A percentile compares a stretch with the other conserved stretches of the same genome.
Conservation (phyloP, 2,797 vertebrate genomes). For the Crypturellus tataupa region DNA sequence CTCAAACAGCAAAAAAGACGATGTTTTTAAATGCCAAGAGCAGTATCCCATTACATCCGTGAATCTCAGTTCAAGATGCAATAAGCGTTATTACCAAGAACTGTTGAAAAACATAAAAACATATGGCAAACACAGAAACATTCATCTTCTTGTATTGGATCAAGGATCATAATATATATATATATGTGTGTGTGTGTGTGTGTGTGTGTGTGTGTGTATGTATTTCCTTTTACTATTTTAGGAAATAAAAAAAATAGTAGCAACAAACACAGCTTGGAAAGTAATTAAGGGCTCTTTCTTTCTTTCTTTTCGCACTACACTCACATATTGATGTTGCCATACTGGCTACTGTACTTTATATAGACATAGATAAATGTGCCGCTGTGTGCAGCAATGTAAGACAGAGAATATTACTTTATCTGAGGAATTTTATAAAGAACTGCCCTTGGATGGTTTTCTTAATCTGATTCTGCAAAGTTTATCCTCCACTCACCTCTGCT, state of each 20-base stretch:
- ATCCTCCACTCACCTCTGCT: neutral
- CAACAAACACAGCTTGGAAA: neutral
- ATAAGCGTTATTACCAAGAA: neutral
- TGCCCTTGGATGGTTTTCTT: neutral
- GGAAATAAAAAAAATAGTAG: neutral
- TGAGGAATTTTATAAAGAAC: neutral
- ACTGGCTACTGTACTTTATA: neutral
- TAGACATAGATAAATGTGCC: neutral
- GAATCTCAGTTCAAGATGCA: neutral
- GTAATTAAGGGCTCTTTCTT: neutral
- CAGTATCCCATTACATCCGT: neutral
- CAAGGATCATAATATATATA: neutral
- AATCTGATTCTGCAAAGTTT: neutral
- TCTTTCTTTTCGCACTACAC: neutral
- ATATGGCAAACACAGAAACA: neutral
- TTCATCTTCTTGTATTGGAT: neutral
- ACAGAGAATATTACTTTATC: neutral
- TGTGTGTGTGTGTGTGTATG: too few relatives aligned
- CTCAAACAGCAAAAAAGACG: neutral
- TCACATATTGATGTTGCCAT: neutral
- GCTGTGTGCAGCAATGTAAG: neutral
- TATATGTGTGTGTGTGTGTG: too few relatives aligned
- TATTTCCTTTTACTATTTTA: neutral
- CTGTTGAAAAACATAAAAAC: neutral
- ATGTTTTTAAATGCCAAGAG: neutral